phyloP scores from a whole-genome alignment of 2,888 invertebrate genomes.

The Lasioglossum malachurum region DNA sequence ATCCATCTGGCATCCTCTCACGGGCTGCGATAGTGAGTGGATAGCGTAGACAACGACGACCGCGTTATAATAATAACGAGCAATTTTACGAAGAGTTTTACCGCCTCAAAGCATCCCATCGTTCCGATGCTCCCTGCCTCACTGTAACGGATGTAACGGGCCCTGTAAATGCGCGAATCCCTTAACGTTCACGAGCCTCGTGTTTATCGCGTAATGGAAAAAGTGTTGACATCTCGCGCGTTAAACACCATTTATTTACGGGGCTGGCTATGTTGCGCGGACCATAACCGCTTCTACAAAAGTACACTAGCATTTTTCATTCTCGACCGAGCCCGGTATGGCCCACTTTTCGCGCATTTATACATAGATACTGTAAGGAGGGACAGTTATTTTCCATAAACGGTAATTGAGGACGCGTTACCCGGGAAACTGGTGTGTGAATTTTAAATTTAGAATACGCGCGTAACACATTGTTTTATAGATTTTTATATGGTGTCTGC shows the following conservation, averaged over 20 bases:
- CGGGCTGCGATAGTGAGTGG: constrained; percentile 47
- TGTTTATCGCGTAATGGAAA: constrained; percentile 75
- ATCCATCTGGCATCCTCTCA: constrained; percentile 74
- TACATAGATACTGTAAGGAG: background rate
- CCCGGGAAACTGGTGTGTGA: background rate
- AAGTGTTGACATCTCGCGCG: constrained; percentile 56
- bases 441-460: background rate
- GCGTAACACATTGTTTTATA: background rate
- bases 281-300: constrained; percentile 49
- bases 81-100: constrained; percentile 77
- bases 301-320: constrained; percentile 26
- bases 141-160: constrained; percentile 36
- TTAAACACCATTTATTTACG: constrained; percentile 52
- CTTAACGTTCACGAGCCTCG: constrained; percentile 43
- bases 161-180: constrained; percentile 34
- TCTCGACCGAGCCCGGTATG: constrained; percentile 9
- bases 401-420: constrained; percentile 5
- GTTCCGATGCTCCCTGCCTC: constrained; percentile 29
- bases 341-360: constrained; percentile 32
- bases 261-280: constrained; percentile 43
- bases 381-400: constrained; percentile 2
- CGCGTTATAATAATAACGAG: constrained; percentile 80
- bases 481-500: background rate
- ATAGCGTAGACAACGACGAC: constrained; percentile 67
- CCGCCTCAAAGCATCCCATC: constrained; percentile 43